These are phyloP conservation scores for Semnornis frantzii DNA, from an alignment of 2,113 vertebrate genomes.

Conservation along the genomic window DNA sequence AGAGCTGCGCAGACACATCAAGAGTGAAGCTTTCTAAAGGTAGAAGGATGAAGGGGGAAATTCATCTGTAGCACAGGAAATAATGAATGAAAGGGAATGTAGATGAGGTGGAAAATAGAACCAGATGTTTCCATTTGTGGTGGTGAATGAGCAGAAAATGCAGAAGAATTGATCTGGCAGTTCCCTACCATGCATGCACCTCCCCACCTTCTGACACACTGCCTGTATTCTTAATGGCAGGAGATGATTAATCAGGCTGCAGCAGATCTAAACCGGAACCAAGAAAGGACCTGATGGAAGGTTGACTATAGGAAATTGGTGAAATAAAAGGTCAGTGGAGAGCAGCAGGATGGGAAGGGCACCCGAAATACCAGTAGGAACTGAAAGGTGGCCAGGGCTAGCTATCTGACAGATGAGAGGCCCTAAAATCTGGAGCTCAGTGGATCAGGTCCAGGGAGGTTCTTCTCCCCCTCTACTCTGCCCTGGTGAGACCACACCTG, in stretches of 20 bases:
- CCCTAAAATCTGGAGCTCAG: background rate
- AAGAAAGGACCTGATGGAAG: background rate
- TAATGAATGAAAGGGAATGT: background rate
- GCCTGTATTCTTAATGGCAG: background rate
- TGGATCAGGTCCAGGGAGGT: too few species aligned
- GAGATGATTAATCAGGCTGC: background rate
- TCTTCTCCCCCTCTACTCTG: too few species aligned
- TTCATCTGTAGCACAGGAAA: background rate
- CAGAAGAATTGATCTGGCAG: background rate
- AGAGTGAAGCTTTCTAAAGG: background rate
- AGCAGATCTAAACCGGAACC: background rate
- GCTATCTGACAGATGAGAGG: background rate
- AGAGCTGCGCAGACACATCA: background rate
- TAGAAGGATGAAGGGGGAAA: background rate
- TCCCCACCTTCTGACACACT: background rate
- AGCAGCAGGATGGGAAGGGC: background rate
- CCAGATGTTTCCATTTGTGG: slow-evolving; percentile 43
- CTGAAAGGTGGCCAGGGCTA: background rate
- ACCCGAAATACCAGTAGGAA: accelerated
- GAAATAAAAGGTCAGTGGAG: background rate
- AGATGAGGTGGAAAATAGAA: slow-evolving; percentile 64
- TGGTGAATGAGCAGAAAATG: slow-evolving; percentile 22
- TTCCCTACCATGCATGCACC: background rate
- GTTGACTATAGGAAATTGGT: background rate
- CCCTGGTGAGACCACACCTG: too few species aligned